Evolutionary conservation across 2,797 vertebrate species (phyloP), one percentile per base, ranked within the genome.

Genomic region (Helicolenus hilgendorfi): DNA sequence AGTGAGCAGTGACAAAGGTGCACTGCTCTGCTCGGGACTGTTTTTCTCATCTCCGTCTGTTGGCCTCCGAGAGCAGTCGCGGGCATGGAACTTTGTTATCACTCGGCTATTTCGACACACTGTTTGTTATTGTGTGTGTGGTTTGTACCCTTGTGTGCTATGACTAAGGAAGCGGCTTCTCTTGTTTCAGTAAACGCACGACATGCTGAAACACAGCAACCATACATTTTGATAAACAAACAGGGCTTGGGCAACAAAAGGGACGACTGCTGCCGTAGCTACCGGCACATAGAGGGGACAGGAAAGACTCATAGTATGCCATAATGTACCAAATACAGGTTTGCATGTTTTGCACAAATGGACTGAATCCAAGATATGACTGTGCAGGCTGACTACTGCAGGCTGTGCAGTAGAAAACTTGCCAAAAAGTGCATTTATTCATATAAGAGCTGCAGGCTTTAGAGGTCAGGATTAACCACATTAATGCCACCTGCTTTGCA

Each of bases 171-270:
- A 95, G 88, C n/a, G 0, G 69, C 84, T 55, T 86, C 87, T 93
- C 89, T 81, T 62, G 83, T 94, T 91, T 93, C 88, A 90, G 91
- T 94, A 90, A 95, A 94, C 90, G 86, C 29, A 41, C 36, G 20
- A 53, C 27, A 82, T 62, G 63, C 84, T 81, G 74, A 82, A 90
- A 88, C 81, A 79, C 64, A 73, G 82, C 84, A 84, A 90, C 84
- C 60, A 58, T 81, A 84, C 67, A 72, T 78, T 87, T 24, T 41
- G 60, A 92, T 72, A 73, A 92, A 92, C 86, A 92, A 87, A 86
- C 45, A 76, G 7, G 67, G 41, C 41, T 81, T 86, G 31, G 80
- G 79, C 67, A 78, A 83, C 73, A 85, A 62, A 56, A 53, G 2
- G 20, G 22, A 64, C 41, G 55, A 60, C 41, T 74, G 72, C 59